Conservation (phyloP, 2,888 invertebrate species). For the Shargacucullia verbasci region DNA sequence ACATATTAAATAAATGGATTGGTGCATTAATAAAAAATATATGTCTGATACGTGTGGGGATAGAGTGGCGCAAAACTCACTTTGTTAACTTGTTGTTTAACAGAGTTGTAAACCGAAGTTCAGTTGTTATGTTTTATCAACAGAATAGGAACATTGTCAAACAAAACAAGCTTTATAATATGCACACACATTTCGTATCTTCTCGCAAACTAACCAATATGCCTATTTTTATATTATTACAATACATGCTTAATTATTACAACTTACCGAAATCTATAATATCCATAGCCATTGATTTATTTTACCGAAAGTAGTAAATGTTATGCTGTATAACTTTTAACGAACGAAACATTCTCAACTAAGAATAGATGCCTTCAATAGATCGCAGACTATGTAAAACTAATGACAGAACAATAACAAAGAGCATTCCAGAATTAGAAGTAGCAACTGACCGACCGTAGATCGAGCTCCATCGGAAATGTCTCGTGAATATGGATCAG, state of each 20-base stretch:
- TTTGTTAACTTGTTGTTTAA: constrained; percentile 36
- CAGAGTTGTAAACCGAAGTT: constrained; percentile 41
- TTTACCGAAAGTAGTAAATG: too few species aligned
- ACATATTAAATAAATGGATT: constrained; percentile 6
- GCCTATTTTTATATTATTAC: too few species aligned
- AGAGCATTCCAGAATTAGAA: constrained; percentile 9
- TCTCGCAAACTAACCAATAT: constrained; percentile 15
- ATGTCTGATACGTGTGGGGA: constrained; percentile 9
- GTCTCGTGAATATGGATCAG: constrained; percentile 64
- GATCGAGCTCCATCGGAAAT: constrained; percentile 52
- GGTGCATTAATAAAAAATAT: constrained; percentile 20
- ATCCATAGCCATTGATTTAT: too few species aligned
- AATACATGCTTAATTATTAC: too few species aligned
- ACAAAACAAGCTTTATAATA: constrained; percentile 32
- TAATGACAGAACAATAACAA: constrained; percentile 5
- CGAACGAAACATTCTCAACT: too few species aligned
- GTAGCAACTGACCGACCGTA: constrained; percentile 33
- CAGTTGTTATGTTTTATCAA: constrained; percentile 39
- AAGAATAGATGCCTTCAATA: neutral
- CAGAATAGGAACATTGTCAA: constrained; percentile 27
- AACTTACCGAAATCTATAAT: too few species aligned
- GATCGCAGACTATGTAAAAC: neutral
- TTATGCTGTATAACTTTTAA: too few species aligned
- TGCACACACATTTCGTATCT: constrained; percentile 32
- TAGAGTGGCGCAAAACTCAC: constrained; percentile 21